Evolutionary conservation across 2,113 vertebrate genomes (phyloP).

Genomic region (Suricata suricatta): DNA sequence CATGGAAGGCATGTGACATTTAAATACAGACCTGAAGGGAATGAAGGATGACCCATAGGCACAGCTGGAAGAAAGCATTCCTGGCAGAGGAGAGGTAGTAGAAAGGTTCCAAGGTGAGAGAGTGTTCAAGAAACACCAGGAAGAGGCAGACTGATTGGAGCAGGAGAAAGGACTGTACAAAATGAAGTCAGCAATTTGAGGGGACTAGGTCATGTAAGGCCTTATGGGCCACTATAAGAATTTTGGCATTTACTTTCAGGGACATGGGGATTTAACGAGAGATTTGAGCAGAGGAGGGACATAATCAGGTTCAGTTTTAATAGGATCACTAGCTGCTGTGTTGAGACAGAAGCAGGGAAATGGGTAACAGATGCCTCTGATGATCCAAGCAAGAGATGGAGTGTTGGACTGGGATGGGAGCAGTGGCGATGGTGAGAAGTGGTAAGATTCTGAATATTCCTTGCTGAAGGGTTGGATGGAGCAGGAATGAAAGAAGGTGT

Average conservation of each 20-base stretch:
- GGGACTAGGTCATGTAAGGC: neutral
- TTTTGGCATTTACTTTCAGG: neutral
- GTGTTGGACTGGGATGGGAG: neutral
- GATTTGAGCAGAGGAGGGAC: neutral
- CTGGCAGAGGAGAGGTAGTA: neutral
- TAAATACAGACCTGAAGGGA: slow-evolving; percentile 1
- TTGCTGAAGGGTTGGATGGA: neutral
- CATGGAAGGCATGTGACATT: neutral
- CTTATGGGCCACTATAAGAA: neutral
- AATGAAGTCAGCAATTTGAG: neutral
- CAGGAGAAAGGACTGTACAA: neutral
- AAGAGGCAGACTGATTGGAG: neutral
- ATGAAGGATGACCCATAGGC: neutral
- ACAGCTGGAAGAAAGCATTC: neutral
- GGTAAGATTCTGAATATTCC: neutral
- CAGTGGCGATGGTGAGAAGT: neutral
- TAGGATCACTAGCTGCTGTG: neutral
- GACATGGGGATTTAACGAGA: neutral
- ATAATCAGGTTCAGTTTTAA: neutral
- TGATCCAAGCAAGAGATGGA: neutral
- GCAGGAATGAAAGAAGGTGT: neutral
- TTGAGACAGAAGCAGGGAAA: neutral
- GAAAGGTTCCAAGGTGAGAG: neutral
- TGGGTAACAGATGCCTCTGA: neutral
- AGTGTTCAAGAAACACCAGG: neutral